Conservation (phyloP, 2,797 vertebrate species). For the Acropternis orthonyx region DNA sequence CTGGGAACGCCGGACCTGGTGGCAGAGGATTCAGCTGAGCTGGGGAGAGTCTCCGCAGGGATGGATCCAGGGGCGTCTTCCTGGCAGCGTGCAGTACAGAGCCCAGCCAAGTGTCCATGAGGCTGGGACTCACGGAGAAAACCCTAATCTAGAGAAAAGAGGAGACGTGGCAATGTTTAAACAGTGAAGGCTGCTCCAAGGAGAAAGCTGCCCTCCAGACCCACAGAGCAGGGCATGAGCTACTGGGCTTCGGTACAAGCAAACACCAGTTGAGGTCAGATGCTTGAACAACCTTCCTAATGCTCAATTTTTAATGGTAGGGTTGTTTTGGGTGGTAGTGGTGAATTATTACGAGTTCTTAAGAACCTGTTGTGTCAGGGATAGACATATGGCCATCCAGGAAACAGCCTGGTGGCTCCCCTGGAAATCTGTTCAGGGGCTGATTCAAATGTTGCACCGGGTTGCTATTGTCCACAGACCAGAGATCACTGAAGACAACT, state of each 20-base stretch:
- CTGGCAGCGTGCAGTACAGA: accelerated
- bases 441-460: neutral
- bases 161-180: neutral
- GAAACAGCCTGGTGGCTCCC: neutral
- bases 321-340: neutral
- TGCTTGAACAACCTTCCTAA: neutral
- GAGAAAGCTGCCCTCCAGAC: neutral
- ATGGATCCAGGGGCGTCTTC: neutral
- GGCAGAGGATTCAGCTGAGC: neutral
- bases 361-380: neutral
- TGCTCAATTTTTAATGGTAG: neutral
- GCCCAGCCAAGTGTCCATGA: neutral
- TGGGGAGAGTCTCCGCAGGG: neutral
- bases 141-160: neutral
- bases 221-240: neutral
- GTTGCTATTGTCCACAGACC: neutral
- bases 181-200: neutral
- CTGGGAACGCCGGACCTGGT: neutral
- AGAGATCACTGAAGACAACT: neutral
- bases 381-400: neutral
- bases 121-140: neutral
- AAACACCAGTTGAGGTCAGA: neutral
- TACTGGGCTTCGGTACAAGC: neutral
- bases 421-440: neutral
- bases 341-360: neutral